Evolutionary conservation across 92 coral and sea anemone genomes (phyloP).

Genomic region (Umimayanthus chanpuru): DNA sequence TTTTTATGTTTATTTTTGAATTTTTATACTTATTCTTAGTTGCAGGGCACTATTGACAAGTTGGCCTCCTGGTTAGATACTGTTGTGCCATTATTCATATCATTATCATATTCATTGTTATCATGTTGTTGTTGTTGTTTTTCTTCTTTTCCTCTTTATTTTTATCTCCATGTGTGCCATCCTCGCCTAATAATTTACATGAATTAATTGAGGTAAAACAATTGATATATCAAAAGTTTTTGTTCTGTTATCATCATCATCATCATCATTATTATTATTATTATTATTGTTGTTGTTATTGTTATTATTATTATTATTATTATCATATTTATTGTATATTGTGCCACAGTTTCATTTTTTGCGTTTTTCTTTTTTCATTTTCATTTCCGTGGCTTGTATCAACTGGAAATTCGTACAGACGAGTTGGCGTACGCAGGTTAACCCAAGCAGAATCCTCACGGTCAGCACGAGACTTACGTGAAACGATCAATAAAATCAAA

Average conservation of each 20-base stretch:
- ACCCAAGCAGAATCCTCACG: neutral
- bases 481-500: slow-evolving; percentile 21
- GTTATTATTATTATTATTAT: neutral
- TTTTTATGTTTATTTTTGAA: too few species aligned
- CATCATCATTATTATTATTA: too few species aligned
- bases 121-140: neutral
- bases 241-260: too few species aligned
- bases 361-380: neutral
- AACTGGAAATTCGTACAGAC: slow-evolving; percentile 3
- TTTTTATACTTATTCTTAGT: too few species aligned
- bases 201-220: too few species aligned
- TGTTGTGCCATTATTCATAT: too few species aligned
- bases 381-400: neutral
- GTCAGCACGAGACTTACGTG: slow-evolving; percentile 23
- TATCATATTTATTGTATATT: neutral
- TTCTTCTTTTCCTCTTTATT: neutral
- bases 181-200: too few species aligned
- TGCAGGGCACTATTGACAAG: too few species aligned
- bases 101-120: too few species aligned
- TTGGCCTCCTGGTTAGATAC: too few species aligned
- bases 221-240: too few species aligned
- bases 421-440: neutral
- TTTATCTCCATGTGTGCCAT: too few species aligned
- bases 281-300: neutral
- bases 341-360: neutral